phyloP scores from a whole-genome alignment of 2,797 vertebrate species.

The Myripristis jacobus region DNA sequence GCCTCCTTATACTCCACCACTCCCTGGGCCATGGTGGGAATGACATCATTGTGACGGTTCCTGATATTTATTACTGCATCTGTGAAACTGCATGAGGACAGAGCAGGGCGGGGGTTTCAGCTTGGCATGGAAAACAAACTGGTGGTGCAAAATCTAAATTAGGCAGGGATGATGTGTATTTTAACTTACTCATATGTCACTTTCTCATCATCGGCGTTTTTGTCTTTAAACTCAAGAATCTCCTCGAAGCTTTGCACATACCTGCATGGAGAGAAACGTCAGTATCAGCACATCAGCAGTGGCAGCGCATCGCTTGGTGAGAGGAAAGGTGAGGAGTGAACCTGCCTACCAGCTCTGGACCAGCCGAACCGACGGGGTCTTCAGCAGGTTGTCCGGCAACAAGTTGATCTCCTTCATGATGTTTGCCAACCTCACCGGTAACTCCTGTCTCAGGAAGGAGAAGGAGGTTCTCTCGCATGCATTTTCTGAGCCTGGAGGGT shows the following conservation, averaged over 20 bases:
- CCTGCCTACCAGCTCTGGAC: slow-evolving; percentile 94
- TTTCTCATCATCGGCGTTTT: slow-evolving; percentile 88
- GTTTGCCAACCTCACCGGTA: slow-evolving; percentile 94
- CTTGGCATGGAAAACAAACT: rapidly evolving
- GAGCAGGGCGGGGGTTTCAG: not conserved
- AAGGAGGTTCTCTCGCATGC: slow-evolving; percentile 97
- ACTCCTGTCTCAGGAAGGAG: slow-evolving; percentile 93
- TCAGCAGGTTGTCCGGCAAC: slow-evolving; percentile 93
- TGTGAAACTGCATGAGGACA: slow-evolving; percentile 87
- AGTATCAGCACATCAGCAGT: not conserved
- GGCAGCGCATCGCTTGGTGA: not conserved
- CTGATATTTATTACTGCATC: slow-evolving; percentile 94
- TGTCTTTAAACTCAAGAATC: slow-evolving; percentile 94
- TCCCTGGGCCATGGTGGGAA: slow-evolving; percentile 98
- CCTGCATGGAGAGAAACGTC: slow-evolving; percentile 75
- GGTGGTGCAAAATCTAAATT: no score
- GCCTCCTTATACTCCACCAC: slow-evolving; percentile 96
- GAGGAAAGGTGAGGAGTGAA: not conserved
- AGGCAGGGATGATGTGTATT: not conserved
- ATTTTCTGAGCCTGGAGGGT: slow-evolving; percentile 90
- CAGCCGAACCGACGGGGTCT: slow-evolving; percentile 92
- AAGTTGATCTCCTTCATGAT: slow-evolving; percentile 98
- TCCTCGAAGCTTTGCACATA: slow-evolving; percentile 96
- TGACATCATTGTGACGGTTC: slow-evolving; percentile 97
- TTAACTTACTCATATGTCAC: slow-evolving; percentile 86